Evolutionary conservation across 2,797 vertebrate species (phyloP).

Genomic region (Brachyalestes nurse): DNA sequence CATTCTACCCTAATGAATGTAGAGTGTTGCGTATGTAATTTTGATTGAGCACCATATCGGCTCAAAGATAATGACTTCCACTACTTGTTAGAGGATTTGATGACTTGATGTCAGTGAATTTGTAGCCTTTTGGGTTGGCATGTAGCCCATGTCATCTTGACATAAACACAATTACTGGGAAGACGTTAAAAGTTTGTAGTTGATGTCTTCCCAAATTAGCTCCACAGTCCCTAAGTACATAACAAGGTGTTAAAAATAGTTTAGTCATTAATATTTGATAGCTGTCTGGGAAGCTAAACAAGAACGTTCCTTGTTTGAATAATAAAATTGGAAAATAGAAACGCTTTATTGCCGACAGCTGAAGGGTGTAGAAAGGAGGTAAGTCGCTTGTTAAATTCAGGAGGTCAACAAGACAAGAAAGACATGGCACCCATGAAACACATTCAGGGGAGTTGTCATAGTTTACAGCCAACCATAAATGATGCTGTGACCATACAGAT

Average conservation of each 20-base stretch:
- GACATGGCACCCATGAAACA: slow-evolving; percentile 66
- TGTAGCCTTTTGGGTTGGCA: slow-evolving; percentile 70
- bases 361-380: slow-evolving; percentile 60
- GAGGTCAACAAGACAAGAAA: slow-evolving; percentile 50
- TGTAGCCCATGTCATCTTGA: slow-evolving; percentile 58
- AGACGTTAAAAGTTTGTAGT: slow-evolving; percentile 67
- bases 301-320: slow-evolving; percentile 14
- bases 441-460: slow-evolving; percentile 63
- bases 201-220: slow-evolving; percentile 34
- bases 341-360: slow-evolving; percentile 16
- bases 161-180: slow-evolving; percentile 74
- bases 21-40: slow-evolving; percentile 73
- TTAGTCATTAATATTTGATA: slow-evolving; percentile 27
- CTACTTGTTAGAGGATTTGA: slow-evolving; percentile 74
- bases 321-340: slow-evolving; percentile 28
- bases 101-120: slow-evolving; percentile 79
- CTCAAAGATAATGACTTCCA: slow-evolving; percentile 78
- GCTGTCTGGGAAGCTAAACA: slow-evolving; percentile 1
- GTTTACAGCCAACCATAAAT: slow-evolving; percentile 75
- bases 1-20: slow-evolving; percentile 78
- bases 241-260: slow-evolving; percentile 29
- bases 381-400: slow-evolving; percentile 39
- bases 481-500: slow-evolving; percentile 69
- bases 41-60: slow-evolving; percentile 77
- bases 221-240: slow-evolving; percentile 17